Evolutionary conservation across 2,113 vertebrate species (phyloP).

Genomic region (Eurystomus gularis): DNA sequence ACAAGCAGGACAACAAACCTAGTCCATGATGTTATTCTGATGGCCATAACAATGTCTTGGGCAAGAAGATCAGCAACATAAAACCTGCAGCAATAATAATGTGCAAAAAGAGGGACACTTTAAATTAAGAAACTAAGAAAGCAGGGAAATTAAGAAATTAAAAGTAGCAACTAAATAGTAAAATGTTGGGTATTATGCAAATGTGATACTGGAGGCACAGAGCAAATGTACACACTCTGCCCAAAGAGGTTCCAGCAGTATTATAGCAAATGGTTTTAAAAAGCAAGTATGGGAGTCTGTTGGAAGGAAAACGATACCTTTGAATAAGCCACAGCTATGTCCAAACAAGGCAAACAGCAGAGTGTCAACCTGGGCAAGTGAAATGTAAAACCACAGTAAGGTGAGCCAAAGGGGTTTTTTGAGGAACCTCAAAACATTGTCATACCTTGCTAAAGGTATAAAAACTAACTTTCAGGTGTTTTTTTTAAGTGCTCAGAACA

Average conservation of each 20-base stretch:
- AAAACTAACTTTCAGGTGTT: background rate
- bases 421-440: background rate
- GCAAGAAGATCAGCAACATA: background rate
- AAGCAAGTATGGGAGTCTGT: background rate
- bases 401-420: background rate
- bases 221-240: background rate
- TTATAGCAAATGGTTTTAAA: background rate
- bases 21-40: background rate
- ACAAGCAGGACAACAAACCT: background rate
- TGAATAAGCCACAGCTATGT: background rate
- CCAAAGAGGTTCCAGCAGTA: background rate
- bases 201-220: background rate
- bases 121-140: background rate
- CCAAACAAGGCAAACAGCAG: background rate
- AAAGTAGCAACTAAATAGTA: background rate
- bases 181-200: background rate
- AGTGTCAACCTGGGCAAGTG: background rate
- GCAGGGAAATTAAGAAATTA: background rate
- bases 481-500: background rate
- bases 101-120: background rate
- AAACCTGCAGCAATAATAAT: background rate
- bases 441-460: background rate
- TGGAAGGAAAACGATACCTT: constrained; percentile 30
- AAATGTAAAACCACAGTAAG: background rate
- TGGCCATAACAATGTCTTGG: background rate